phyloP scores from a whole-genome alignment of 2,888 invertebrate species.

The Julus scandinavius region DNA sequence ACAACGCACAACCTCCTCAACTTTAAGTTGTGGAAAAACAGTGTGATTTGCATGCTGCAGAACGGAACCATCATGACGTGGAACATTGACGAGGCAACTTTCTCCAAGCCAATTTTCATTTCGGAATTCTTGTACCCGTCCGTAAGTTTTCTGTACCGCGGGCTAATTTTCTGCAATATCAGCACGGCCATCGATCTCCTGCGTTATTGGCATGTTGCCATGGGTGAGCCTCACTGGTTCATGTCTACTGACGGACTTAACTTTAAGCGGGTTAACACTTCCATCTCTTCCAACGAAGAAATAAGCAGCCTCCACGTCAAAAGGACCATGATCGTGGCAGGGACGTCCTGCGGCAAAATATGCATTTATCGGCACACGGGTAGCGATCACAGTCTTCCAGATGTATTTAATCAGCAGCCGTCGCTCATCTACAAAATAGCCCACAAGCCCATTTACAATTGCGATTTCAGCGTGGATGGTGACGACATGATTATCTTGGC shows the following conservation, averaged over 20 bases:
- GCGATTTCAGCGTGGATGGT: slow-evolving; percentile 28
- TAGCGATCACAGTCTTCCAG: slow-evolving; percentile 2
- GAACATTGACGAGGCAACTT: neutral
- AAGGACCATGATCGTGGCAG: slow-evolving; percentile 51
- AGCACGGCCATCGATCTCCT: slow-evolving; percentile 39
- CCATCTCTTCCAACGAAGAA: neutral
- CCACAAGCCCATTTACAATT: neutral
- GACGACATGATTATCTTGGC: slow-evolving; percentile 9
- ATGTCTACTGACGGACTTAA: slow-evolving; percentile 47
- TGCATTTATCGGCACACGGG: slow-evolving; percentile 49
- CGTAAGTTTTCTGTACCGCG: slow-evolving; percentile 50
- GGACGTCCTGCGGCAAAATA: neutral
- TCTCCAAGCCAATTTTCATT: slow-evolving; percentile 30
- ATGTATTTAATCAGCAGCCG: neutral
- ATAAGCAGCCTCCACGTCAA: slow-evolving; percentile 24
- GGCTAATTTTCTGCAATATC: slow-evolving; percentile 48
- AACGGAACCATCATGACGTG: slow-evolving; percentile 45
- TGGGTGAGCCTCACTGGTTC: slow-evolving; percentile 50
- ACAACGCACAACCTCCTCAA: neutral
- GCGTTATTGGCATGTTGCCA: slow-evolving; percentile 51
- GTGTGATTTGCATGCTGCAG: slow-evolving; percentile 19
- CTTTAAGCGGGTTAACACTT: slow-evolving; percentile 6
- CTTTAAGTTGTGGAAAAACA: slow-evolving; percentile 52
- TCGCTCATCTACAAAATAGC: neutral
- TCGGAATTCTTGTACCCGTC: slow-evolving; percentile 50